Evolutionary conservation across 2,888 invertebrate species (phyloP), one percentile per base, ranked within the genome.

Genomic region (Agrochola litura): DNA sequence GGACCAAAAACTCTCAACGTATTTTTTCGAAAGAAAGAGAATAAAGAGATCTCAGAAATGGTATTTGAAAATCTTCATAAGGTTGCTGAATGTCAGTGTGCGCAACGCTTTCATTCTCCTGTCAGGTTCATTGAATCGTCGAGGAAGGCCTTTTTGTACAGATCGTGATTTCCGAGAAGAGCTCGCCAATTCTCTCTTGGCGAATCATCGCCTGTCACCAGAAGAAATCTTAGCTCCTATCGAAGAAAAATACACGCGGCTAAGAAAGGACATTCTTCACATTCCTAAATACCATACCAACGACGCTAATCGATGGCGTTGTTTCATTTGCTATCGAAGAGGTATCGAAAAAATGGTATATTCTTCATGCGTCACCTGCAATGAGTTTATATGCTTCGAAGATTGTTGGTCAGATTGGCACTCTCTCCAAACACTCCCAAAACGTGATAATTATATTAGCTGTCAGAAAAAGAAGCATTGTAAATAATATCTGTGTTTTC

Each of bases 331-430:
- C 12, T 6, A 22, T 30, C 66, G 66, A 9, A 66, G 12, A 46
- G 66, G 49, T 30, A 66, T 49, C 46, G 6, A 30, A 25, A 66
- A 66, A 49, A 52, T 25, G 19, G 66, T 66, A 22, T 30, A 46
- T 52, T 49, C 46, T 49, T 66, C 46, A 49, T 66, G 66, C 46
- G 66, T 30, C 25, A 66, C 66, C 3, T 66, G 66, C 19, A 49
- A 66, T 25, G 66, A 66, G 25, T 66, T 25, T 46, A 66, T 66
- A 25, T 66, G 49, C 49, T 66, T 66, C 22, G 66, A 64, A 64
- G 63, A 14, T 41, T 64, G 63, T 64, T 41, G 63, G 63, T 64
- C 41, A n/a, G 37, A 64, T 8, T 64, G 63, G 63, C 63, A 64
- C 14, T 64, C 63, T n/a, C 63, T 64, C 22, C 14, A 14, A 64